Base-by-base conservation (phyloP, 2,888 invertebrate genomes). In the Drosophila picticornis region DNA sequence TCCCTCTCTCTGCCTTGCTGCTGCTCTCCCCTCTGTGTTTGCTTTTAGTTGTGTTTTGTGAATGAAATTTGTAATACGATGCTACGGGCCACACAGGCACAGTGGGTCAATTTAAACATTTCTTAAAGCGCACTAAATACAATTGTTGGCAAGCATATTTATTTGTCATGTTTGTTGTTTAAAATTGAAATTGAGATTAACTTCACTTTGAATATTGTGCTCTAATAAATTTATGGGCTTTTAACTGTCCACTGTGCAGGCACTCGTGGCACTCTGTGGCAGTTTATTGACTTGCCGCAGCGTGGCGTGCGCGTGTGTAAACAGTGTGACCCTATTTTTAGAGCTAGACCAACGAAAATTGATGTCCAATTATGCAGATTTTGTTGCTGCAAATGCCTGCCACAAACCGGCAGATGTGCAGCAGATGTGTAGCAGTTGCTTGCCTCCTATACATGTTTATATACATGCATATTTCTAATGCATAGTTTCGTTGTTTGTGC, bases 41-140 rank as follows among this genome's bases (percentile, higher is more conserved):
- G 67, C 66, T 71, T 76, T 73, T 76, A 61, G 79, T 56, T 78
- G 63, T 73, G 74, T 83, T 91, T 91, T 90, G 88, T 91, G 88
- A 92, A 92, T 91, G 92, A 92, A 91, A 90, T 84, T 80, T 80
- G 90, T 88, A 91, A 90, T 85, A 82, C 90, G 91, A 92, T 90
- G 91, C 90, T 81, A 83, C 81, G 68, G 71, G 69, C 46, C 22
- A 9, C 46, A 46, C 46, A 31, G 29, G 60, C 48, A 77, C 72
- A 66, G 72, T 80, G 80, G 75, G 58, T 71, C 71, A 76, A 51
- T 48, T 56, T 66, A 16, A 43, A 38, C 2, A 27, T 29, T 34
- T 52, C 13, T 16, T 6, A 27, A 56, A 40, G n/a, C 25, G 34
- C 25, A 6, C 1, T 25, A 25, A 55, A 16, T 22, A 19, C 7